These are phyloP conservation scores for Craseonycteris thonglongyai DNA, from an alignment of 2,113 vertebrate species.

Conservation along the genomic window DNA sequence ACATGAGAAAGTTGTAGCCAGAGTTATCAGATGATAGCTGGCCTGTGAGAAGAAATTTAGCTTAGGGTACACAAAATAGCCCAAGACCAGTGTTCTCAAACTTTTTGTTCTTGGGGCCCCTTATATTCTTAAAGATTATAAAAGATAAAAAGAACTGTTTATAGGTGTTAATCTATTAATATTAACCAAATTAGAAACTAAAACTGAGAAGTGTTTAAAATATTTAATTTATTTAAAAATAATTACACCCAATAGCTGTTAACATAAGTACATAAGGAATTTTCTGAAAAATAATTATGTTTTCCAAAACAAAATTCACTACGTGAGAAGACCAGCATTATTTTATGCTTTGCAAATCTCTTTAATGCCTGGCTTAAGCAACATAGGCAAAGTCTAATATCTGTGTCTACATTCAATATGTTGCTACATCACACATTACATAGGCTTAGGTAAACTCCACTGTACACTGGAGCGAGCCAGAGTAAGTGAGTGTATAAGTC, in stretches of 20 bases:
- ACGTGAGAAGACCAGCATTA: not conserved
- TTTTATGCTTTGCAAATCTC: not conserved
- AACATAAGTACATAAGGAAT: not conserved
- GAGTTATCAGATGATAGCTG: conserved; percentile 26
- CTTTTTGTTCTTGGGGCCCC: not conserved
- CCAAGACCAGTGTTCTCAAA: not conserved
- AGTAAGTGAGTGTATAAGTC: not conserved
- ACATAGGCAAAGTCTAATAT: not conserved
- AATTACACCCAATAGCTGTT: not conserved
- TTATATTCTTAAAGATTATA: not conserved
- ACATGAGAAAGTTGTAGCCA: conserved; percentile 8
- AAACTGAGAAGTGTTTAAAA: conserved; percentile 16
- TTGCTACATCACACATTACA: not conserved
- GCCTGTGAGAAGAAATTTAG: not conserved
- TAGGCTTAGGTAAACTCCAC: not conserved
- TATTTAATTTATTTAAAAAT: not conserved
- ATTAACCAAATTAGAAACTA: not conserved
- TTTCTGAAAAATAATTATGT: not conserved
- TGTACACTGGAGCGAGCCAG: not conserved
- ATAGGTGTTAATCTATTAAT: not conserved
- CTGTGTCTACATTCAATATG: not conserved
- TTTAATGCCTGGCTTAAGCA: conserved; percentile 19
- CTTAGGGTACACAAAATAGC: not conserved
- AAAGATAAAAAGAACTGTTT: not conserved
- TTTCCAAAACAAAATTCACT: conserved; percentile 2